These are phyloP conservation scores for Oscheius sp. DNA, from an alignment of 1,140 invertebrate species.

Conservation along the genomic window DNA sequence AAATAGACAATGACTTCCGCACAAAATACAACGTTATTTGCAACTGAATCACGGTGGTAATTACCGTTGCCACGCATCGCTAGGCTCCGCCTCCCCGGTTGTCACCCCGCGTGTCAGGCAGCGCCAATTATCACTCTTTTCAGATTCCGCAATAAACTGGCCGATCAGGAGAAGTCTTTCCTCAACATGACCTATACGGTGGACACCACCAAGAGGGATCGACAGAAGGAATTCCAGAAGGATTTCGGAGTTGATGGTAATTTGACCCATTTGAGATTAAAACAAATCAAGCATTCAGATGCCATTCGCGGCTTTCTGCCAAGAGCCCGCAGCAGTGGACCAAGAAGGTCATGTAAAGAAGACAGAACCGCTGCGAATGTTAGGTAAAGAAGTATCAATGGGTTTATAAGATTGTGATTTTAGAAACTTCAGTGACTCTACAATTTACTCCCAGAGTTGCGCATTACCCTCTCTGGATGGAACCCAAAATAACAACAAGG, in stretches of 20 bases:
- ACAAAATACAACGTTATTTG: too few species aligned
- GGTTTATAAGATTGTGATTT: background rate
- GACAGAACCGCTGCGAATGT: constrained; percentile 10
- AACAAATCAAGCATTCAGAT: constrained; percentile 15
- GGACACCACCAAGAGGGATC: constrained; percentile 18
- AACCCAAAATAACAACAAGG: background rate
- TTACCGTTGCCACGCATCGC: too few species aligned
- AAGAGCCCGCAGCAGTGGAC: constrained; percentile 30
- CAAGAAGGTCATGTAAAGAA: constrained; percentile 7
- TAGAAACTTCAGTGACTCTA: constrained; percentile 1
- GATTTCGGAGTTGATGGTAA: constrained; percentile 32
- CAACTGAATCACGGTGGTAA: too few species aligned
- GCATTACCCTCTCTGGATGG: constrained; percentile 11
- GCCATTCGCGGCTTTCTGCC: constrained; percentile 28
- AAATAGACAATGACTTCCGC: too few species aligned
- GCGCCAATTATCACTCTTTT: too few species aligned
- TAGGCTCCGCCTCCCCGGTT: too few species aligned
- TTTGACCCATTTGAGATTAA: background rate
- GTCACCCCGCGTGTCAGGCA: too few species aligned
- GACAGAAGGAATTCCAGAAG: constrained; percentile 17
- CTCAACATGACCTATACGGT: constrained; percentile 35
- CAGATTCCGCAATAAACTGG: constrained; percentile 34
- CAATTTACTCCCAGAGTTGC: constrained; percentile 5
- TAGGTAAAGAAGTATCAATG: background rate
- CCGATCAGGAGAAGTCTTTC: constrained; percentile 31